These are phyloP conservation scores for Megamerina dolium DNA, from an alignment of 2,888 invertebrate species.

Conservation along the genomic window DNA sequence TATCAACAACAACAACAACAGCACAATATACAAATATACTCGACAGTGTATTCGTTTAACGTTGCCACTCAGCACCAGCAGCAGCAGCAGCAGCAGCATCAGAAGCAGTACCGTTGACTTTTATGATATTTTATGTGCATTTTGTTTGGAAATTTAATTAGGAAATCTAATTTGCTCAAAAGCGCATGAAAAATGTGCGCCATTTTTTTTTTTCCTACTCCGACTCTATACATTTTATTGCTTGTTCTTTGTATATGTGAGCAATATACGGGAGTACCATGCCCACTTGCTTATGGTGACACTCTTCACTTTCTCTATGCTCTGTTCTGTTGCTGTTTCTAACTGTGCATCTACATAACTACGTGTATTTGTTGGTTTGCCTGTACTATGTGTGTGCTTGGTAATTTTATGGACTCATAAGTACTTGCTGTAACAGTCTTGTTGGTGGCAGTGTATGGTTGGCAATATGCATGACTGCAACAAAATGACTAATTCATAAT, in stretches of 20 bases:
- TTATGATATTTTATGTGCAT: slow-evolving; percentile 26
- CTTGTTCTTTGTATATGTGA: too few relatives aligned
- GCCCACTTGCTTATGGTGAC: too few relatives aligned
- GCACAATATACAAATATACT: slow-evolving; percentile 8
- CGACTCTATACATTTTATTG: too few relatives aligned
- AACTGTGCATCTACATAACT: too few relatives aligned
- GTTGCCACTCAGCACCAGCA: slow-evolving; percentile 21
- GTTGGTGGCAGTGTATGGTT: neutral
- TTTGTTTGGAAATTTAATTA: slow-evolving; percentile 48
- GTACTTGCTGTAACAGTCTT: slow-evolving; percentile 5
- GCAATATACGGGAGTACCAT: too few relatives aligned
- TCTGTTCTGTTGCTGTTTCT: too few relatives aligned
- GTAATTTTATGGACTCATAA: slow-evolving; percentile 23
- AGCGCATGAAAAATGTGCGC: slow-evolving; percentile 44
- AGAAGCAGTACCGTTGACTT: slow-evolving; percentile 27
- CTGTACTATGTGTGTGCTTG: slow-evolving; percentile 14
- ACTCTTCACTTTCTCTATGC: neutral
- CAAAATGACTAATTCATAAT: slow-evolving; percentile 42
- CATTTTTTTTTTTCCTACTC: slow-evolving; percentile 1
- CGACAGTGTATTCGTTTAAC: slow-evolving; percentile 17
- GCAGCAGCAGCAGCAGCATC: too few relatives aligned
- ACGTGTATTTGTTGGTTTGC: slow-evolving; percentile 5
- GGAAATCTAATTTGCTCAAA: slow-evolving; percentile 50
- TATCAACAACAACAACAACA: slow-evolving; percentile 5
- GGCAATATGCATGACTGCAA: slow-evolving; percentile 39